Conservation (phyloP, 1,140 invertebrate genomes). For the Ericerus pela region DNA sequence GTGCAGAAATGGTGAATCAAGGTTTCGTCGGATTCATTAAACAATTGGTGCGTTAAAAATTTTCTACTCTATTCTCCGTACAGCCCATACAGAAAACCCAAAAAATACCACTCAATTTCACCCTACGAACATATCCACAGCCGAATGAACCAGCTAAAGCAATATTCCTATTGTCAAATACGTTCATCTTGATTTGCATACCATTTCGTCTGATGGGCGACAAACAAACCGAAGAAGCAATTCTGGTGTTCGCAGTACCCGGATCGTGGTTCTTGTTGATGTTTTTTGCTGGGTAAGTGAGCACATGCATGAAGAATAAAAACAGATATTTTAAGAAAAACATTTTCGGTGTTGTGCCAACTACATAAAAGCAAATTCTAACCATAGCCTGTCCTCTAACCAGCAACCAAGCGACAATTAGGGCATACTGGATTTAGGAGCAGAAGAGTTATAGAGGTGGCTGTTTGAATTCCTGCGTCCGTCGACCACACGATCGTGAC, state of each 20-base stretch:
- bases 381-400: too few relatives aligned
- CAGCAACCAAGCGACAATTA: too few relatives aligned
- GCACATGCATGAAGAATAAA: too few relatives aligned
- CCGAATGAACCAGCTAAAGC: slow-evolving; percentile 84
- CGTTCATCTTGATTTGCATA: slow-evolving; percentile 82
- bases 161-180: slow-evolving; percentile 82
- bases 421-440: too few relatives aligned
- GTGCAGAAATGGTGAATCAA: slow-evolving; percentile 86
- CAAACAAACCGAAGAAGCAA: slow-evolving; percentile 70
- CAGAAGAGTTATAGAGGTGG: too few relatives aligned
- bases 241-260: slow-evolving; percentile 81
- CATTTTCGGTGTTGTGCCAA: too few relatives aligned
- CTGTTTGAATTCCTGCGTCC: too few relatives aligned
- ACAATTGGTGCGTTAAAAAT: slow-evolving; percentile 63
- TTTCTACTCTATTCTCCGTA: slow-evolving; percentile 18
- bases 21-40: slow-evolving; percentile 78
- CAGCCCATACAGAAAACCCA: slow-evolving; percentile 15
- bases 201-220: slow-evolving; percentile 64
- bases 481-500: too few relatives aligned
- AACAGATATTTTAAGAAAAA: too few relatives aligned
- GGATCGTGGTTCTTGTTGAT: slow-evolving; percentile 94
- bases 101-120: slow-evolving; percentile 3
- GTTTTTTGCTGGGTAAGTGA: slow-evolving; percentile 93
- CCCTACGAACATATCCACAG: slow-evolving; percentile 37
- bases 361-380: too few relatives aligned